Conservation (phyloP, 2,113 vertebrate genomes). For the Trachemys scripta region DNA sequence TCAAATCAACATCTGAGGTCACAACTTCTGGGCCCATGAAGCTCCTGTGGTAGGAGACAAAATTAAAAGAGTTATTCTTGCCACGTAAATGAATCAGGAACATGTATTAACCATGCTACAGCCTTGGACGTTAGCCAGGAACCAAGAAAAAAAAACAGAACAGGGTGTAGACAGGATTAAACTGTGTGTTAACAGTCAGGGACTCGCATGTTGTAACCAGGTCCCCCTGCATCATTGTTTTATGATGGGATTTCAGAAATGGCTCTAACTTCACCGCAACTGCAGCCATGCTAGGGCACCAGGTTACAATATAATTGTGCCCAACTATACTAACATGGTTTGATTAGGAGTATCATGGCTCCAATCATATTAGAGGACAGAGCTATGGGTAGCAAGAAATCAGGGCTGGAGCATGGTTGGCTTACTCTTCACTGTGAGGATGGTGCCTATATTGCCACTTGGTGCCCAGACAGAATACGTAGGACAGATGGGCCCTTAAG, state of each 20-base stretch:
- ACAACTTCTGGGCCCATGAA: neutral
- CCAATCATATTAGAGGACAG: neutral
- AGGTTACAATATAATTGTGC: neutral
- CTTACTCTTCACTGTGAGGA: rapidly evolving
- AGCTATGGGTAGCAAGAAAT: rapidly evolving
- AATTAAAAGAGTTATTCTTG: neutral
- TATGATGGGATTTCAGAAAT: rapidly evolving
- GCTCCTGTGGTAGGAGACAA: neutral
- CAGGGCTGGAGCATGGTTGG: neutral
- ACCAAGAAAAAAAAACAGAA: neutral
- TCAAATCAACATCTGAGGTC: neutral
- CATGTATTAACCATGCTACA: rapidly evolving
- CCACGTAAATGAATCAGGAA: rapidly evolving
- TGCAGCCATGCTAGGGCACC: rapidly evolving
- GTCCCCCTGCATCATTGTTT: neutral
- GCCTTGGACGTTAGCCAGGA: neutral
- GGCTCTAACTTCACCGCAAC: neutral
- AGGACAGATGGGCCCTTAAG: neutral
- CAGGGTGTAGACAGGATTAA: neutral
- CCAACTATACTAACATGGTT: rapidly evolving
- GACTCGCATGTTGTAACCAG: rapidly evolving
- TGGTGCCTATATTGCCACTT: neutral
- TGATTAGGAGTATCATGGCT: neutral
- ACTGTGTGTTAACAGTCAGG: rapidly evolving
- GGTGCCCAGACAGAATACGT: neutral